Base-by-base conservation (phyloP, 2,888 invertebrate genomes). In the Apoda limacodes region DNA sequence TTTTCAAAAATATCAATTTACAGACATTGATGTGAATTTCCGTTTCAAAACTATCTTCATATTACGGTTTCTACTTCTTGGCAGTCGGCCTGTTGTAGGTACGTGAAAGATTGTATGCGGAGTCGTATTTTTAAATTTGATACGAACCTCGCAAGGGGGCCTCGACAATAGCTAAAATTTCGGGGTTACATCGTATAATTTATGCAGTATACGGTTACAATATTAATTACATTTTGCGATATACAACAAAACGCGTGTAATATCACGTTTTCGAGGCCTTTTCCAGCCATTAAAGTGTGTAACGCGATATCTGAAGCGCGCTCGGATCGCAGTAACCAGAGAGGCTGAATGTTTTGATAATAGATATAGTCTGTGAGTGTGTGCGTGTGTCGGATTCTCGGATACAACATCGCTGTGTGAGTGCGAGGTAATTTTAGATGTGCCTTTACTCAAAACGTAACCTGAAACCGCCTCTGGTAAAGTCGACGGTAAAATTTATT, bases 221-320 rank as follows among this genome's bases (percentile, higher is more conserved):
- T 74, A 76, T 80, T 80, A 80, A 80, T 78, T 76, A 76, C 75
- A 67, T 71, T 76, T 74, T 59, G 74, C 74, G 62, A 74, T 72
- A 72, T 58, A 74, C 69, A 76, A 78, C 74, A 78, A 76, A 76
- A 75, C 67, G 67, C 75, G 74, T 76, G 74, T 78, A 75, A 78
- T 78, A 75, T 78, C 74, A 74, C 72, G 69, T 75, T 80, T 78
- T 78, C 75, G 80, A 76, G 80, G 80, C 75, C 78, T 78, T 78
- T 80, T 80, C 78, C 78, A 78, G 74, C 78, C 76, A 80, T 80
- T 80, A 80, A 80, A 78, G 78, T 72, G 69, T 76, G 80, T 74
- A 80, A 80, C 57, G 64, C 65, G 80, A 80, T 76, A 74, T 69
- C 67, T 65, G 74, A 74, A 78, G 76, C 76, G 71, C 78, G 75